A percentile compares a stretch with the other conserved stretches of the same genome.
These are phyloP conservation scores for Lophotriccus pileatus DNA, from an alignment of 2,797 vertebrate genomes.

Conservation along the genomic window DNA sequence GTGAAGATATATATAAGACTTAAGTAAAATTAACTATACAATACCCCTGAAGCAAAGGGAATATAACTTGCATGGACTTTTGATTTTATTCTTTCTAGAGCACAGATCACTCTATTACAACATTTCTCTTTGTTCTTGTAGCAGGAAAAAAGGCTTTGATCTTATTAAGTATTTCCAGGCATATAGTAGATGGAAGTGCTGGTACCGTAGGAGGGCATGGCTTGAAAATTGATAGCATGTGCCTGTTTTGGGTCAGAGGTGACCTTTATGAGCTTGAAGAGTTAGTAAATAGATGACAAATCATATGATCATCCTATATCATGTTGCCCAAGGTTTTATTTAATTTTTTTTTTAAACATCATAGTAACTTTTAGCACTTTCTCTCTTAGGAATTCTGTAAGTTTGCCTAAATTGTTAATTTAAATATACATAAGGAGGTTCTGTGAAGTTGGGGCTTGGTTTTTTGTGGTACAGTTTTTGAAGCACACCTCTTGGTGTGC, in stretches of 20 bases:
- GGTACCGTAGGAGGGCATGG: conserved; percentile 74
- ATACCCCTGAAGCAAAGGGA: conserved; percentile 51
- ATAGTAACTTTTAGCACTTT: neutral
- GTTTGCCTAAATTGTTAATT: neutral
- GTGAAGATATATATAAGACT: conserved; percentile 49
- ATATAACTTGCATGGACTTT: conserved; percentile 71
- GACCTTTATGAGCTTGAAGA: conserved; percentile 84
- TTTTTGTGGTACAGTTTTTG: neutral
- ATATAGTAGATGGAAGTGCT: conserved; percentile 72
- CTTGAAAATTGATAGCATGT: conserved; percentile 88
- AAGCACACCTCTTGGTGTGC: neutral
- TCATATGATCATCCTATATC: conserved; percentile 52
- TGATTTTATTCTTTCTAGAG: conserved; percentile 77
- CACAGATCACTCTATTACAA: conserved; percentile 76
- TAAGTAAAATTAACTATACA: conserved; percentile 67
- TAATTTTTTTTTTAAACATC: neutral
- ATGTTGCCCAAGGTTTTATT: neutral
- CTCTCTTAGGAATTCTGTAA: neutral
- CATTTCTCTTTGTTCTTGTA: conserved; percentile 86
- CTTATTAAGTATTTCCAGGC: conserved; percentile 93
- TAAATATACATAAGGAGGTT: neutral
- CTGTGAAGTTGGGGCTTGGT: neutral
- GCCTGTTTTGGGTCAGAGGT: conserved; percentile 80
- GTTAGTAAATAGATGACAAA: conserved; percentile 81
- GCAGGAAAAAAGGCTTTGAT: conserved; percentile 87